These are phyloP conservation scores for Saxidomus purpurata DNA, from an alignment of 1,140 invertebrate species.

Conservation along the genomic window DNA sequence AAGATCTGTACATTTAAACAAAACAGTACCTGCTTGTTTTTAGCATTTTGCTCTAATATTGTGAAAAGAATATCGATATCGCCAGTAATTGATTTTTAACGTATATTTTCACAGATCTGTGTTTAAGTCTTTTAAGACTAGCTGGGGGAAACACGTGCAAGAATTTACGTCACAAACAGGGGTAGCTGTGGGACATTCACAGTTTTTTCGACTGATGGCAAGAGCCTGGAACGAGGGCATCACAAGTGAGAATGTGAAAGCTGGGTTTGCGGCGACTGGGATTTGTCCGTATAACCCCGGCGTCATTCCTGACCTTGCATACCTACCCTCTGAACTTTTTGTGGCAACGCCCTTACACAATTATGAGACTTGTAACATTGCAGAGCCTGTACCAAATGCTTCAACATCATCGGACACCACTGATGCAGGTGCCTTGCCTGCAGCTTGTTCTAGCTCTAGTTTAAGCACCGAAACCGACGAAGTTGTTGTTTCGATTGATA, in stretches of 20 bases:
- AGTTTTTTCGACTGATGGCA: slow-evolving; percentile 51
- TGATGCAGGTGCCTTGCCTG: not conserved
- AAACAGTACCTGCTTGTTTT: too few species aligned
- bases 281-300: slow-evolving; percentile 42
- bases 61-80: too few species aligned
- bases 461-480: not conserved
- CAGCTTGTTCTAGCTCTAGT: not conserved
- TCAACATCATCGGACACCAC: too few species aligned
- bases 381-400: not conserved
- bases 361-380: not conserved
- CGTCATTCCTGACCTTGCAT: slow-evolving; percentile 38
- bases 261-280: slow-evolving; percentile 42
- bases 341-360: not conserved
- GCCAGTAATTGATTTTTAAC: too few species aligned
- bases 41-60: too few species aligned
- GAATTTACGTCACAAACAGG: slow-evolving; percentile 42
- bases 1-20: too few species aligned
- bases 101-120: slow-evolving; percentile 4
- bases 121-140: slow-evolving; percentile 56
- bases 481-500: not conserved
- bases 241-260: not conserved
- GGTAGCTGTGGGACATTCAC: slow-evolving; percentile 49
- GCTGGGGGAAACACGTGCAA: slow-evolving; percentile 26
- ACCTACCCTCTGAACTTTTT: not conserved
- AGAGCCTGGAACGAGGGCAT: slow-evolving; percentile 3